These are phyloP conservation scores for Sminthurides aquaticus DNA, from an alignment of 2,888 invertebrate genomes.

Conservation along the genomic window DNA sequence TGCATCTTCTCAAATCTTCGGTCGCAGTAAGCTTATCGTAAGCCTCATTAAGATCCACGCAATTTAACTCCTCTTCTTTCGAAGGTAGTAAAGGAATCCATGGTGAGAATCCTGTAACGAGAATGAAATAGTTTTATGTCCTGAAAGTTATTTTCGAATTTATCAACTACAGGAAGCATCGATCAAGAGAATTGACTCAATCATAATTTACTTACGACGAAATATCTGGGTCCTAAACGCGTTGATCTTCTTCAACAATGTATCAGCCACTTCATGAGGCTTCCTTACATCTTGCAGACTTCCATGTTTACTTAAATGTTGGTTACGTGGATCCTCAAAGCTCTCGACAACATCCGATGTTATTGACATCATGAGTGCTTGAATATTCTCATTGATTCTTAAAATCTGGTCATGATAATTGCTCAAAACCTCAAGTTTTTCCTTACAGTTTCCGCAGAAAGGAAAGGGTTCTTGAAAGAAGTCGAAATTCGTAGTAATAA, in stretches of 20 bases:
- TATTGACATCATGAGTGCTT: background rate
- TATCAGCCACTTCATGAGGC: background rate
- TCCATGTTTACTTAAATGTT: background rate
- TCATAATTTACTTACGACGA: background rate
- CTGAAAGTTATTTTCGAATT: too few species aligned
- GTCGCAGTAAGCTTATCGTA: too few species aligned
- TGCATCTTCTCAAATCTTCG: too few species aligned
- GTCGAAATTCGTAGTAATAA: background rate
- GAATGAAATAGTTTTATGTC: too few species aligned
- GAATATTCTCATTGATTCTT: background rate
- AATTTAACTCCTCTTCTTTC: too few species aligned
- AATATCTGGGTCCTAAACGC: background rate
- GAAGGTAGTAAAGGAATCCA: too few species aligned
- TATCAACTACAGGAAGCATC: too few species aligned
- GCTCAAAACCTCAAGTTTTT: background rate
- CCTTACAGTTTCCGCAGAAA: background rate
- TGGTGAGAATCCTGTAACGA: too few species aligned
- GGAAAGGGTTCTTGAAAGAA: slow-evolving; percentile 1
- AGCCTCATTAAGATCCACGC: too few species aligned
- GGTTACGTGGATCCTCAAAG: background rate
- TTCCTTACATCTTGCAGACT: background rate
- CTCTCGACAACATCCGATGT: background rate
- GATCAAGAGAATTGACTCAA: too few species aligned
- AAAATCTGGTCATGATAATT: background rate
- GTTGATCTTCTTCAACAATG: background rate